Conservation (phyloP, 2,797 vertebrate species). For the Diceros bicornis region DNA sequence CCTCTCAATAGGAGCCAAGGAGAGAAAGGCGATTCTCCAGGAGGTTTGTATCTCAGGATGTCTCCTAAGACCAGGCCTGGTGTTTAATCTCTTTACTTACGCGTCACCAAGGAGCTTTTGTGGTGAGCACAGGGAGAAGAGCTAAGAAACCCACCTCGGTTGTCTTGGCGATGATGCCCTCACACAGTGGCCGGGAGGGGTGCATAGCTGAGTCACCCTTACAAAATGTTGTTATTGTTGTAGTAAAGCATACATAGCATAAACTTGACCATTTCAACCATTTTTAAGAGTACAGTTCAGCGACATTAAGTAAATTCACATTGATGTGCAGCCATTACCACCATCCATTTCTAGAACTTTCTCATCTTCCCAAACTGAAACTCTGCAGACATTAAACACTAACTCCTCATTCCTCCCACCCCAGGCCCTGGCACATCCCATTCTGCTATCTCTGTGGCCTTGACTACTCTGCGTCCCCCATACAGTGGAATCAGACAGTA, state of each 20-base stretch:
- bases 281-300: fast-evolving
- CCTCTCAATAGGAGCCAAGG: too few relatives aligned
- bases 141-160: fast-evolving
- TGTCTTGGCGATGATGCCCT: fast-evolving
- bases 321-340: fast-evolving
- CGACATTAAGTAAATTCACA: fast-evolving
- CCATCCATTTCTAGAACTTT: fast-evolving
- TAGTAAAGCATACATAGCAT: background rate
- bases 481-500: fast-evolving
- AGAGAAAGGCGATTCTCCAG: background rate
- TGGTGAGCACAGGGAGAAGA: background rate
- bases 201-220: background rate
- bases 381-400: fast-evolving
- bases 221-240: fast-evolving
- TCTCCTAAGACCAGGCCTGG: background rate
- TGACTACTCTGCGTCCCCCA: fast-evolving
- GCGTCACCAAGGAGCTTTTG: background rate
- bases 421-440: fast-evolving
- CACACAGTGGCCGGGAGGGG: fast-evolving
- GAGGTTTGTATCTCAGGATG: background rate
- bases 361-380: background rate
- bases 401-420: fast-evolving
- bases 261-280: fast-evolving
- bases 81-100: background rate
- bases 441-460: fast-evolving